Evolutionary conservation across 2,888 invertebrate species (phyloP), one percentile per base, ranked within the genome.

Genomic region (Melolontha melolontha): DNA sequence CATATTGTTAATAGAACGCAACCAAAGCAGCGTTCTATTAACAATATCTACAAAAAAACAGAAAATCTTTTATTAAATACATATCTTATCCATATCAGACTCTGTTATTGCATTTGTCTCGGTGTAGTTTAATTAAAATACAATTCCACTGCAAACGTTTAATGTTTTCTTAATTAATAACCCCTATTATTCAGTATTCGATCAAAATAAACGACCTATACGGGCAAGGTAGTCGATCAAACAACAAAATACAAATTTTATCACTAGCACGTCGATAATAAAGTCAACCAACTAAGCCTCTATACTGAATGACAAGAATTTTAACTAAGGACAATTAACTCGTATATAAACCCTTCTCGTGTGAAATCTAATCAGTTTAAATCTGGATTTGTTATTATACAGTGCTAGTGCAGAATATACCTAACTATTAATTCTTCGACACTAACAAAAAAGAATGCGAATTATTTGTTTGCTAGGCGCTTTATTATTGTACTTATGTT

Each of bases 401-500:
- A 16, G 40, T 54, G 6, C 16, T 10, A 39, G 40, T 54, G 16
- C 54, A 16, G 17, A 12, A 10, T 14, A 47, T 39, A 39, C 17
- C 12, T n/a, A n/a, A n/a, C n/a, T n/a, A n/a, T n/a, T n/a, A n/a
- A 8, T 14, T 14, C 16, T 8, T 27, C 12, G 14, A 39, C n/a
- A n/a, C 12, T 5, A 16, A 54, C 14, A 39, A 41, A 29, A 51
- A 27, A 68, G 57, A 57, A 68, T 68, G 68, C 55, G 50, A 10
- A 64, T 50, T 29, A 27, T 14, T 12, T 51, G 29, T 12, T 59
- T 50, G n/a, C 8, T 66, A 10, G 41, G 27, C 8, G 51, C 44
- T n/a, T 5, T 64, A 51, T 40, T 68, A 10, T 22, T 55, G 29
- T 57, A 57, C 12, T 54, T 64, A 40, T 68, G 55, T 39, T 27